Conservation (phyloP, 2,888 invertebrate genomes). For the Neria commutata region DNA sequence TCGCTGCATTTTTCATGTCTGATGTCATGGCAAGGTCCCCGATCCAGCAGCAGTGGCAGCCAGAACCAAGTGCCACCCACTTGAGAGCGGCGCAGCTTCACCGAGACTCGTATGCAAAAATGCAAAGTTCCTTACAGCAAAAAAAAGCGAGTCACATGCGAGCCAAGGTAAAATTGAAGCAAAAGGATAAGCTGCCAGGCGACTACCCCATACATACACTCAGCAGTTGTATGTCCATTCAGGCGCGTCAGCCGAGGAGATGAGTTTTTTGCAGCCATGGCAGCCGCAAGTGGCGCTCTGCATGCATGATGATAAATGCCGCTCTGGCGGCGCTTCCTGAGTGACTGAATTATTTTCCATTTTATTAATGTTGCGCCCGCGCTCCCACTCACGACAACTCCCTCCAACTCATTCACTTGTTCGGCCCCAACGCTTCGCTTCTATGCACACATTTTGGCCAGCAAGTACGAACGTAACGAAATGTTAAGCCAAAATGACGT, state of each 20-base stretch:
- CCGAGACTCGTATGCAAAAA: neutral
- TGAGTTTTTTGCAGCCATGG: neutral
- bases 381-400: neutral
- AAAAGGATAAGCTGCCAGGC: neutral
- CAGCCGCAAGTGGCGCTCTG: neutral
- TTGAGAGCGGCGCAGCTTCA: neutral
- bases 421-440: neutral
- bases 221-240: too few relatives aligned
- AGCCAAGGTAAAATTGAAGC: neutral
- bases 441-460: neutral
- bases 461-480: neutral
- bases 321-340: neutral
- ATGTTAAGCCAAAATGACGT: constrained; percentile 1
- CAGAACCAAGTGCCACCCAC: neutral
- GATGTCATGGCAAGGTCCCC: neutral
- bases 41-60: neutral
- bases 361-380: constrained; percentile 18
- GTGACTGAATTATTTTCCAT: constrained; percentile 25
- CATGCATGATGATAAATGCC: neutral
- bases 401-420: neutral
- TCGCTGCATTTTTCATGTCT: constrained; percentile 12
- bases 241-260: neutral
- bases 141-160: neutral
- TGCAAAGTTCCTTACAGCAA: too few relatives aligned
- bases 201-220: too few relatives aligned